phyloP scores from a whole-genome alignment of 2,797 vertebrate genomes.

The Paedocypris micromegethes region DNA sequence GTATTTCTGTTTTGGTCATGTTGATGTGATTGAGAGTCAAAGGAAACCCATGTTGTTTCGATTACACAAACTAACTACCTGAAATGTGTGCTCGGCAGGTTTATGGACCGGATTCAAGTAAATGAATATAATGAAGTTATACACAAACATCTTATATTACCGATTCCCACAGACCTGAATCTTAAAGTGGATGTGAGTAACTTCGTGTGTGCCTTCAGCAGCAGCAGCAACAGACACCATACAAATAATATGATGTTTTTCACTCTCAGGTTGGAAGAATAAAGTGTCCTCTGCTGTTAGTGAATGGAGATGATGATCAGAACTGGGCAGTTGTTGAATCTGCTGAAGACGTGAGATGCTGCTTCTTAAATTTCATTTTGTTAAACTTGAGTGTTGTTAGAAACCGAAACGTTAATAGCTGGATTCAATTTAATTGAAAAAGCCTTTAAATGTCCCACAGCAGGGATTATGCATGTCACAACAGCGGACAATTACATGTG shows the following conservation, averaged over 20 bases:
- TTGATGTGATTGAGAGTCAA: no score
- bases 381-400: no score
- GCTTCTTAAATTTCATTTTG: slow-evolving; percentile 8
- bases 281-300: slow-evolving; percentile 61
- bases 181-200: slow-evolving; percentile 57
- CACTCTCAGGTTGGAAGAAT: slow-evolving; percentile 59
- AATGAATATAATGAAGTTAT: slow-evolving; percentile 55
- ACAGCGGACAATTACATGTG: no score
- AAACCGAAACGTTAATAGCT: no score
- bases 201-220: no score
- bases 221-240: no score
- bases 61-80: no score
- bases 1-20: no score
- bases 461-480: no score
- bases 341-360: slow-evolving; percentile 60
- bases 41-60: no score
- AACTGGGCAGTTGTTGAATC: slow-evolving; percentile 54
- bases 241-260: neutral
- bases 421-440: no score
- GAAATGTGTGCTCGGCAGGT: slow-evolving; percentile 38
- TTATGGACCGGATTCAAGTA: fast-evolving
- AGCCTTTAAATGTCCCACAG: no score
- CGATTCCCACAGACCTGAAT: slow-evolving; percentile 33
- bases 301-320: slow-evolving; percentile 65
- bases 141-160: slow-evolving; percentile 47